Evolutionary conservation across 1,140 invertebrate species (phyloP).

Genomic region (Homarus americanus): DNA sequence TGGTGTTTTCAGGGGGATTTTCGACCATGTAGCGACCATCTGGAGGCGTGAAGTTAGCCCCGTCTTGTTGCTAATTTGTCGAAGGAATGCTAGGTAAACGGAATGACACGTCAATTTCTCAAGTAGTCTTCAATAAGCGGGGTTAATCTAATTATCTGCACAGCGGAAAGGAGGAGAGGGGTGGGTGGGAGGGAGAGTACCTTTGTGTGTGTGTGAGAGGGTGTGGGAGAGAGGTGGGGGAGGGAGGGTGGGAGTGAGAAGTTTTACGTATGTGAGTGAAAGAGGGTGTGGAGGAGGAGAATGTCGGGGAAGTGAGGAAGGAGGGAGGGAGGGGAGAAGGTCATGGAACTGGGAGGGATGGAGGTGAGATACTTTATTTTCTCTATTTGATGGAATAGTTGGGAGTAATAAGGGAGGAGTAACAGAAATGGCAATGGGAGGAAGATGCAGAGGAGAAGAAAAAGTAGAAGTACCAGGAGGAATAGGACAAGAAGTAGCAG

Average conservation of each 20-base stretch:
- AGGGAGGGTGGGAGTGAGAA: not conserved
- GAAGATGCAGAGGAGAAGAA: too few relatives aligned
- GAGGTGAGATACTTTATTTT: too few relatives aligned
- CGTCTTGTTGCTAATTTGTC: not conserved
- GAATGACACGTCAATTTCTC: constrained; percentile 3
- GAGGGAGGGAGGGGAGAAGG: not conserved
- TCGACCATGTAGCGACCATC: not conserved
- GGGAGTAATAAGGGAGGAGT: too few relatives aligned
- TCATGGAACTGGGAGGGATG: not conserved
- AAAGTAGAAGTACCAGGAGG: too few relatives aligned
- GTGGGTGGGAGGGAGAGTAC: not conserved
- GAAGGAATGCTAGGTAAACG: not conserved
- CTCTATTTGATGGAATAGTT: too few relatives aligned
- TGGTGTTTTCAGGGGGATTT: not conserved
- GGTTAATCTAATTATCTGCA: constrained; percentile 1
- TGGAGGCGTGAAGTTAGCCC: not conserved
- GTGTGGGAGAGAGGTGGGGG: not conserved
- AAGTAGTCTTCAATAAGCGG: not conserved
- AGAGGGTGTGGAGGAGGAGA: not conserved
- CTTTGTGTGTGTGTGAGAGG: not conserved
- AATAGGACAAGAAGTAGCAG: too few relatives aligned
- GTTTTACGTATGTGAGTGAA: too few relatives aligned
- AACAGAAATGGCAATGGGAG: too few relatives aligned
- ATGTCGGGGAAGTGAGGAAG: not conserved
- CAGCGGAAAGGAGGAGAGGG: not conserved